phyloP scores from a whole-genome alignment of 1,140 invertebrate genomes.

The Episyrphus balteatus region DNA sequence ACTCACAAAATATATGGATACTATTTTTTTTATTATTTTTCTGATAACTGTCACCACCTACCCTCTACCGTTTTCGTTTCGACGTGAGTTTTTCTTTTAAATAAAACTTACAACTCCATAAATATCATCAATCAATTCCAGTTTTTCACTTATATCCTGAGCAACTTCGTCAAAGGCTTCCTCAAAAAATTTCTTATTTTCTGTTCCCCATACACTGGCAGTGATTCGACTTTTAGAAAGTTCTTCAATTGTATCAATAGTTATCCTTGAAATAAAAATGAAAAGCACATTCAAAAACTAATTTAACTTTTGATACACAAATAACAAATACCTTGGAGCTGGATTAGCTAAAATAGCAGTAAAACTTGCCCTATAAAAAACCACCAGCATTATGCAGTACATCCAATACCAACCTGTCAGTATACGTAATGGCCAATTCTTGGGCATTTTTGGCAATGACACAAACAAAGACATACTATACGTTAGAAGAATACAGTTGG shows the following conservation, averaged over 20 bases:
- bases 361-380: constrained; percentile 69
- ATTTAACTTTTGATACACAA: not conserved
- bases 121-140: constrained; percentile 47
- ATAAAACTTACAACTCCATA: constrained; percentile 44
- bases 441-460: constrained; percentile 59
- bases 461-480: constrained; percentile 69
- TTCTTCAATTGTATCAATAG: constrained; percentile 61
- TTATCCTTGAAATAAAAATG: constrained; percentile 43
- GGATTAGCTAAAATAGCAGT: constrained; percentile 71
- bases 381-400: constrained; percentile 64
- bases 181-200: constrained; percentile 56
- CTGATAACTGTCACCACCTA: too few species aligned
- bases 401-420: constrained; percentile 78
- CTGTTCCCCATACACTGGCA: constrained; percentile 56
- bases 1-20: too few species aligned
- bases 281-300: not conserved
- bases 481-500: constrained; percentile 63
- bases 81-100: too few species aligned
- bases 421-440: constrained; percentile 62
- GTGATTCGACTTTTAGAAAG: constrained; percentile 48
- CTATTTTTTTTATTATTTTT: too few species aligned
- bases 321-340: constrained; percentile 42
- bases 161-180: constrained; percentile 51
- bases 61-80: too few species aligned
- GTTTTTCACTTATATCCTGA: constrained; percentile 53